A percentile compares a stretch with the other conserved stretches of the same genome.
phyloP scores from a whole-genome alignment of 2,113 vertebrate species.

The Drymodes brunneopygia region DNA sequence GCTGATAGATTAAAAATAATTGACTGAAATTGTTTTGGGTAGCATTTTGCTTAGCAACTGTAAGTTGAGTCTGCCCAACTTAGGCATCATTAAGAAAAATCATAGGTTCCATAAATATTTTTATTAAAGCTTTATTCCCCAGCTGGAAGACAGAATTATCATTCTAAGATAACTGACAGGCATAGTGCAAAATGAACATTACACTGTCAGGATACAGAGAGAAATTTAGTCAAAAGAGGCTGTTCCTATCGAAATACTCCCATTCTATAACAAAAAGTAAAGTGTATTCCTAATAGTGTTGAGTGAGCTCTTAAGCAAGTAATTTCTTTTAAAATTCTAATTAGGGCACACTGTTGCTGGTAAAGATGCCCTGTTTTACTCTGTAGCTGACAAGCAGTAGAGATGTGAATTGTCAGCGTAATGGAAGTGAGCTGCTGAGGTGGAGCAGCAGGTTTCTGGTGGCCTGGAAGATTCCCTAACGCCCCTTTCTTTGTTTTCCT shows the following conservation, averaged over 20 bases:
- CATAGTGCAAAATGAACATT: conserved; percentile 10
- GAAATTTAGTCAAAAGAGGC: conserved; percentile 41
- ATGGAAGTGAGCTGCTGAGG: not conserved
- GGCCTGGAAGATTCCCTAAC: not conserved
- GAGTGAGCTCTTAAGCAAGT: not conserved
- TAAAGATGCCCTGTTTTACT: not conserved
- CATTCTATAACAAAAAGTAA: not conserved
- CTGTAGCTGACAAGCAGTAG: not conserved
- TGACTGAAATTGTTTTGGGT: not conserved
- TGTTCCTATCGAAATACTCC: not conserved
- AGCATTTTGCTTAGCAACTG: not conserved
- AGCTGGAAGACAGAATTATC: conserved; percentile 28
- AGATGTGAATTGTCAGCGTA: not conserved
- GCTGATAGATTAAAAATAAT: not conserved
- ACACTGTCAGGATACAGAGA: conserved; percentile 14
- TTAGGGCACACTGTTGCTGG: not conserved
- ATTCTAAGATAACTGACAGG: conserved; percentile 29
- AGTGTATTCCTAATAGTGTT: not conserved
- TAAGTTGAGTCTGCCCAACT: not conserved
- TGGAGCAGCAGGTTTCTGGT: not conserved
- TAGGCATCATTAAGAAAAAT: not conserved
- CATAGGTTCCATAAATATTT: conserved; percentile 31
- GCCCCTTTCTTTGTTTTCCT: not conserved
- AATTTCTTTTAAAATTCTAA: conserved; percentile 9
- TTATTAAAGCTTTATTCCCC: conserved; percentile 44